Evolutionary conservation across 2,888 invertebrate species (phyloP).

Genomic region (Germaria angustata): DNA sequence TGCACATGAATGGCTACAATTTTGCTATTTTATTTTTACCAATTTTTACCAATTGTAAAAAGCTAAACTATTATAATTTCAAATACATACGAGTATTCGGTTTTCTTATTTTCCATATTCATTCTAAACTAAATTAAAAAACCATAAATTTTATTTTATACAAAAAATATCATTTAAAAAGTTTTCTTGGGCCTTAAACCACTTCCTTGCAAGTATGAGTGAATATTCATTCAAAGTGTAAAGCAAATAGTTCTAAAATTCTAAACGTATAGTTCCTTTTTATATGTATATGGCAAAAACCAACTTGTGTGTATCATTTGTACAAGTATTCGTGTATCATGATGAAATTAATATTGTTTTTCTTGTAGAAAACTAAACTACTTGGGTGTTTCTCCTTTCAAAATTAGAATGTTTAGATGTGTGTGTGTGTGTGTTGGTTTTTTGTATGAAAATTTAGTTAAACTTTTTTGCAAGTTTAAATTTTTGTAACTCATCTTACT

Average conservation of each 20-base stretch:
- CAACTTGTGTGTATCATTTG: conserved; percentile 42
- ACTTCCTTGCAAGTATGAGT: conserved; percentile 23
- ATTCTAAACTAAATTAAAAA: conserved; percentile 60
- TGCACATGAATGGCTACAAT: conserved; percentile 48
- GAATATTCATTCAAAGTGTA: not conserved
- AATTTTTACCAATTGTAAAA: conserved; percentile 1
- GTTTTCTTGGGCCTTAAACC: conserved; percentile 26
- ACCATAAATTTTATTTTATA: conserved; percentile 50
- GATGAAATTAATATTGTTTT: conserved; percentile 63
- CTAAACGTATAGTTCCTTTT: conserved; percentile 33
- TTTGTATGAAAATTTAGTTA: conserved; percentile 49
- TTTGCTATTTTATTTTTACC: not conserved
- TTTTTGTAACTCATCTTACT: conserved; percentile 34
- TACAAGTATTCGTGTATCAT: not conserved
- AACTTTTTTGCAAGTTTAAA: conserved; percentile 40
- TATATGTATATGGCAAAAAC: not conserved
- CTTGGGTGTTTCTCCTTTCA: conserved; percentile 35
- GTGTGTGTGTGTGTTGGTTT: conserved; percentile 27
- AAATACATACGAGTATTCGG: not conserved
- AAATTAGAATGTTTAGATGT: not conserved
- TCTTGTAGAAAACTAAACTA: conserved; percentile 47
- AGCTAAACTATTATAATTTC: conserved; percentile 2
- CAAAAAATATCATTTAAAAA: conserved; percentile 33
- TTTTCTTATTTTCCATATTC: not conserved
- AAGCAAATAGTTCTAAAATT: conserved; percentile 36